These are phyloP conservation scores for Proterorhinus semilunaris DNA, from an alignment of 2,113 vertebrate genomes.

Conservation along the genomic window DNA sequence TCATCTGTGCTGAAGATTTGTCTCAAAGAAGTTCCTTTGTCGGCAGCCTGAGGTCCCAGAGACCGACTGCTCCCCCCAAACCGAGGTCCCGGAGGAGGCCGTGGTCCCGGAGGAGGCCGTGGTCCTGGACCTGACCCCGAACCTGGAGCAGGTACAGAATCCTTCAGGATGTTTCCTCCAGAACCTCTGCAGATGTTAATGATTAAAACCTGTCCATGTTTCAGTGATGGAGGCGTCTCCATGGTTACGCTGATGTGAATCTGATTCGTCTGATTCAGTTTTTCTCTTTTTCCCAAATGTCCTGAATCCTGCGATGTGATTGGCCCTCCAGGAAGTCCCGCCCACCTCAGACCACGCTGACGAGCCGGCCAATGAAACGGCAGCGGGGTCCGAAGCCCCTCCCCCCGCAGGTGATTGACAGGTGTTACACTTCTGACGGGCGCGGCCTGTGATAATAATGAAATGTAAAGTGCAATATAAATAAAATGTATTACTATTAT, in stretches of 20 bases:
- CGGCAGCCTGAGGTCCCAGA: neutral
- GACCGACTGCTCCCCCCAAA: neutral
- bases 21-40: no score
- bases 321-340: neutral
- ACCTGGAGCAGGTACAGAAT: neutral
- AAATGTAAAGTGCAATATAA: no score
- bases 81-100: neutral
- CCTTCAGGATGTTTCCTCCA: no score
- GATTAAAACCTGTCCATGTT: no score
- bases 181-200: no score
- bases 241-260: neutral
- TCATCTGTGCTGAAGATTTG: no score
- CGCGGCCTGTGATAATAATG: no score
- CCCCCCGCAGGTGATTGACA: neutral
- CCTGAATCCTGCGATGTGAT: neutral
- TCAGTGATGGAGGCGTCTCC: no score
- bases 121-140: neutral
- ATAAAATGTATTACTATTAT: no score
- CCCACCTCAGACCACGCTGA: neutral
- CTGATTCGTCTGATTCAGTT: neutral
- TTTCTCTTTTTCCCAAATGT: no score
- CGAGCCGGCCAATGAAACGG: neutral
- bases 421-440: no score
- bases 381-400: neutral
- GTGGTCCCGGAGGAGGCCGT: neutral